Evolutionary conservation across 2,888 invertebrate species (phyloP).

Genomic region (Lathronympha strigana): DNA sequence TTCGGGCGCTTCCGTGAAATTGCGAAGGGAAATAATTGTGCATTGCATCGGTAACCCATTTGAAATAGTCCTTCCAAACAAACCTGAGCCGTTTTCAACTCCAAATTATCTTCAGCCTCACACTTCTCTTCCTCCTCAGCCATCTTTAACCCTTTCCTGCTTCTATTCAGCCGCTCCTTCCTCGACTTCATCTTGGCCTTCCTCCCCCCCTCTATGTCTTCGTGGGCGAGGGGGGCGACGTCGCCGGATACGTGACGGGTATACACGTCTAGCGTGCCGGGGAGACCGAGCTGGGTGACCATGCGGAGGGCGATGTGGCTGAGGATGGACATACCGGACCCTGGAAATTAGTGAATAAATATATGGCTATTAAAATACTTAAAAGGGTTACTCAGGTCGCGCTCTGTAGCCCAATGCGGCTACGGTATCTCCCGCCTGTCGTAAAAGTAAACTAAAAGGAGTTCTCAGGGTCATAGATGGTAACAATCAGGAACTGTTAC

Average conservation of each 20-base stretch:
- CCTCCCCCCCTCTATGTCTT: slow-evolving; percentile 68
- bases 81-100: slow-evolving; percentile 44
- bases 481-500: too few relatives aligned
- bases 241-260: slow-evolving; percentile 58
- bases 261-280: slow-evolving; percentile 58
- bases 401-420: too few relatives aligned
- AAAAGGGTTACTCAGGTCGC: too few relatives aligned
- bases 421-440: too few relatives aligned
- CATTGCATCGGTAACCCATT: too few relatives aligned
- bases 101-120: slow-evolving; percentile 62
- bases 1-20: too few relatives aligned
- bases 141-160: slow-evolving; percentile 65
- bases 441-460: too few relatives aligned
- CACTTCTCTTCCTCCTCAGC: slow-evolving; percentile 47
- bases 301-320: slow-evolving; percentile 90
- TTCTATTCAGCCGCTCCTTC: slow-evolving; percentile 72
- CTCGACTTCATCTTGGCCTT: slow-evolving; percentile 74
- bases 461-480: too few relatives aligned
- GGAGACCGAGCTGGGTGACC: slow-evolving; percentile 87
- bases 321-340: slow-evolving; percentile 92
- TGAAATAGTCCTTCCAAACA: too few relatives aligned
- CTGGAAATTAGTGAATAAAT: slow-evolving; percentile 57
- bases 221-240: slow-evolving; percentile 59
- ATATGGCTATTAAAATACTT: too few relatives aligned
- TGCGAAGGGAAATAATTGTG: too few relatives aligned